These are phyloP conservation scores for Drosophila leonis DNA, from an alignment of 2,888 invertebrate genomes.

Conservation along the genomic window DNA sequence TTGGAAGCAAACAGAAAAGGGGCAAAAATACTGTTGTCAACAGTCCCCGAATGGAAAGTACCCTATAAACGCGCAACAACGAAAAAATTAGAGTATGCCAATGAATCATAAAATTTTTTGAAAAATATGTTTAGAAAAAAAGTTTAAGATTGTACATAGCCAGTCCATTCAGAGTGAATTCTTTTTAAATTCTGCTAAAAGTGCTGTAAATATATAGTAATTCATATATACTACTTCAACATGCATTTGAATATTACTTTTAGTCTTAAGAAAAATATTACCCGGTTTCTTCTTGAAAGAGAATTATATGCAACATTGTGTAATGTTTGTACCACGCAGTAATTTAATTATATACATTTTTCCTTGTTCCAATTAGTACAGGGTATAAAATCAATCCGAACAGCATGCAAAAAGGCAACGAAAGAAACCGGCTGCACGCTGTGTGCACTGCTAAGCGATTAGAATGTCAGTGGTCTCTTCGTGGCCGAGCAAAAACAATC, in stretches of 20 bases:
- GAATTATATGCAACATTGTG: neutral
- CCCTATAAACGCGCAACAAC: neutral
- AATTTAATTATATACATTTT: neutral
- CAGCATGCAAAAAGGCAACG: slow-evolving; percentile 14
- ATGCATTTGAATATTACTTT: neutral
- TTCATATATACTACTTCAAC: neutral
- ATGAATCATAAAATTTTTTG: neutral
- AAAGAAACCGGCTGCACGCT: slow-evolving; percentile 47
- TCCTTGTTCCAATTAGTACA: neutral
- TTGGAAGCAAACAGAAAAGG: slow-evolving; percentile 50
- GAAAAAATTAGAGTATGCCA: neutral
- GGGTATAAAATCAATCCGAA: slow-evolving; percentile 18
- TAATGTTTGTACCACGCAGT: too few species aligned
- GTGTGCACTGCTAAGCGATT: slow-evolving; percentile 59
- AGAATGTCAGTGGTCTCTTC: slow-evolving; percentile 55
- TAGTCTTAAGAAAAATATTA: neutral
- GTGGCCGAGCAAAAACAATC: slow-evolving; percentile 57
- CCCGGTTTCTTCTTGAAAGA: neutral
- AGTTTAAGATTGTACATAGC: neutral
- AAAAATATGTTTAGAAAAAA: neutral
- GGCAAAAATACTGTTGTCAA: slow-evolving; percentile 35
- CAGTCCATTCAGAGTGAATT: neutral
- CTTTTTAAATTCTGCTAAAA: neutral
- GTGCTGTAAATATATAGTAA: neutral
- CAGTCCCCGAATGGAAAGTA: neutral